Conservation (phyloP, 2,888 invertebrate genomes). For the Linhomoeus sp. region DNA sequence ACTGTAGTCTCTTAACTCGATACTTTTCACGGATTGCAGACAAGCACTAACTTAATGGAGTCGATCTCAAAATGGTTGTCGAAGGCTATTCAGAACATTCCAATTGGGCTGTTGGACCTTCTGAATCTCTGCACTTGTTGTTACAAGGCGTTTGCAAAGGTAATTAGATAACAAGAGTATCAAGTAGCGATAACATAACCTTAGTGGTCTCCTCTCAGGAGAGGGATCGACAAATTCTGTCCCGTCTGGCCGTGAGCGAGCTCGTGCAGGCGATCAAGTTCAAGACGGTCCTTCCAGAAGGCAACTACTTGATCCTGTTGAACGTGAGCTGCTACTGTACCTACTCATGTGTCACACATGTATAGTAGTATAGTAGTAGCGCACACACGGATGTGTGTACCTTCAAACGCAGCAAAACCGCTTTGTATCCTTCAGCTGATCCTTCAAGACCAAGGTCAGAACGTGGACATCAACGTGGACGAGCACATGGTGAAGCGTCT, state of each 20-base stretch:
- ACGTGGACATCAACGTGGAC: conserved; percentile 34
- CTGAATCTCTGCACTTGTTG: conserved; percentile 74
- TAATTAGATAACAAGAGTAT: conserved; percentile 30
- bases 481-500: conserved; percentile 6
- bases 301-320: conserved; percentile 72
- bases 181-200: too few species aligned
- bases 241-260: conserved; percentile 76
- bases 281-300: conserved; percentile 78
- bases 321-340: conserved; percentile 35
- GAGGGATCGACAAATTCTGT: conserved; percentile 74
- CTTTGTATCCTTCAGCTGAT: conserved; percentile 33
- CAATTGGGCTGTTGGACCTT: conserved; percentile 46
- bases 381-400: too few species aligned
- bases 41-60: conserved; percentile 75
- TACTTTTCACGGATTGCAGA: neutral
- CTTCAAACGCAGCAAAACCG: too few species aligned
- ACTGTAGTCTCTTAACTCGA: too few species aligned
- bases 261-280: conserved; percentile 84
- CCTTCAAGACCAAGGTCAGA: conserved; percentile 60
- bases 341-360: neutral
- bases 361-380: too few species aligned
- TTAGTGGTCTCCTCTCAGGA: too few species aligned
- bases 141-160: conserved; percentile 62
- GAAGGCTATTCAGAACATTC: conserved; percentile 70
- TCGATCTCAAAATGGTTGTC: conserved; percentile 85